These are phyloP conservation scores for Sphenodon punctatus DNA, from an alignment of 2,797 vertebrate species.

Conservation along the genomic window DNA sequence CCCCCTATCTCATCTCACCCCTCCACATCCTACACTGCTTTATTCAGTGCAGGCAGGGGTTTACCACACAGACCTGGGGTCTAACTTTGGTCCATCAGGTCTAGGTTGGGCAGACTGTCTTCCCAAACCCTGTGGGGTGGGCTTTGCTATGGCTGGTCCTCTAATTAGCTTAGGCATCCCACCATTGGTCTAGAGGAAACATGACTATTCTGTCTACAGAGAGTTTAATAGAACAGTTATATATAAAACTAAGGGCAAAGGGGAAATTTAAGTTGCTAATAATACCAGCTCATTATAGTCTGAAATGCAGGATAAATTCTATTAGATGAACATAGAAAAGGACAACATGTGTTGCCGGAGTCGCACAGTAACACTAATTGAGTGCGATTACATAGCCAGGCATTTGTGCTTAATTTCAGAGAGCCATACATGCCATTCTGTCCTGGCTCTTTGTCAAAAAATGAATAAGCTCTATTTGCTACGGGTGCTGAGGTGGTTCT, in stretches of 20 bases:
- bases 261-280: neutral
- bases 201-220: neutral
- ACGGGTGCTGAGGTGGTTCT: neutral
- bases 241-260: neutral
- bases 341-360: neutral
- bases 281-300: neutral
- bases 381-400: neutral
- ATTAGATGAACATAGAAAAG: neutral
- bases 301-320: neutral
- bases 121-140: too few relatives aligned
- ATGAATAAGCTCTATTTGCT: neutral
- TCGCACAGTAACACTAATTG: slow-evolving; percentile 1
- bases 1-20: too few relatives aligned
- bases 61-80: too few relatives aligned
- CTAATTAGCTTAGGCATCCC: too few relatives aligned
- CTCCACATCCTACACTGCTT: too few relatives aligned
- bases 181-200: too few relatives aligned
- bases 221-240: neutral
- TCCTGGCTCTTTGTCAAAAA: neutral
- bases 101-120: too few relatives aligned
- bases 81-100: too few relatives aligned
- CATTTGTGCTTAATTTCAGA: neutral
- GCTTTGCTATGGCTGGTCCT: too few relatives aligned
- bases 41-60: too few relatives aligned
- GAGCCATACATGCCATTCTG: neutral